Base-by-base conservation (phyloP, 2,113 vertebrate species). In the Rhynchopsitta pachyrhyncha region DNA sequence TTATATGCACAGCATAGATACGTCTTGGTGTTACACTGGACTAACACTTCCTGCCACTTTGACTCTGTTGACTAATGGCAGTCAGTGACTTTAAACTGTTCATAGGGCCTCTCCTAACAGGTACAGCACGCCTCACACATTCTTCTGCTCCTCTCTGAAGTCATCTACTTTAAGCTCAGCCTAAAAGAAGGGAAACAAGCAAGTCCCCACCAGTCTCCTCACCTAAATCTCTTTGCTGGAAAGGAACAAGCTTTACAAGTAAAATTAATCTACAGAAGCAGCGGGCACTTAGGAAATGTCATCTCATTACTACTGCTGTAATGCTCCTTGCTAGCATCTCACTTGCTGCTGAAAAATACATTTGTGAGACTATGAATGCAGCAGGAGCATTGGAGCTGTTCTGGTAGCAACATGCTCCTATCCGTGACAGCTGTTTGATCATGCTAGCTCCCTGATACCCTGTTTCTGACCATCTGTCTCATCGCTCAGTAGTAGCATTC, bases 371-470 rank as follows among this genome's bases (percentile, higher is more conserved):
- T 31, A 1, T 1, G 10, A 59, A 64, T 9, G 23, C 6, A 22
- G 4, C 0, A 52, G 35, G 52, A 60, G 9, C 25, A n/a, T 4
- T n/a, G 11, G 20, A 68, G 25, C 42, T 11, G 7, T 8, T 53
- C n/a, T 13, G 37, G 60, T 2, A 80, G 49, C 23, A 13, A 41
- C 3, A 1, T 0, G 0, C 59, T 62, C 24, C 41, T 37, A 2
- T 13, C n/a, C n/a, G 13, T 24, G 39, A 59, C 50, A 63, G 39
- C 18, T 23, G 23, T 33, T 11, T 57, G 18, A 49, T 73, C 4
- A 2, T 14, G 11, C 9, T 17, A 10, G 14, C 27, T 55, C 31
- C 18, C 47, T 29, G 20, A 28, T 62, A 7, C 13, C 27, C 67
- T 59, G 27, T n/a, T 80, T n/a, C 64, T 33, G 11, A 73, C 27